Base-by-base conservation (phyloP, 2,797 vertebrate species). In the Carapus acus region DNA sequence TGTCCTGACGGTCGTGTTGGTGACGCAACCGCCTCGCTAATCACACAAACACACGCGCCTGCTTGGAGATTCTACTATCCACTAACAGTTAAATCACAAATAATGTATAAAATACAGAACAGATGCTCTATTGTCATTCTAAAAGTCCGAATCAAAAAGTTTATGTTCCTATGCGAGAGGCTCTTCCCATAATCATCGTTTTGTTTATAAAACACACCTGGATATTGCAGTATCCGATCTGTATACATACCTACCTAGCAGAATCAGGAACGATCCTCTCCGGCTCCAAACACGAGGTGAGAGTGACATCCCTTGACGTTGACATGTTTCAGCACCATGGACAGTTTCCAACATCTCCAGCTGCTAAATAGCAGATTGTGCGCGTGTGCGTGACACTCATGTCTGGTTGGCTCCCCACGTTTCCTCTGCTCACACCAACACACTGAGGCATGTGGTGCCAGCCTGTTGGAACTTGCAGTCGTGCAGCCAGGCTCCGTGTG, bases 271-370 rank as follows among this genome's bases (percentile, higher is more conserved):
- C n/a, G n/a, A n/a, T n/a, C n/a, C n/a, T n/a, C n/a, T n/a, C n/a
- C n/a, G n/a, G n/a, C n/a, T n/a, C n/a, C n/a, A n/a, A n/a, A n/a
- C n/a, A n/a, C n/a, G 37, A 34, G 56, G 49, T 52, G 69, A 42
- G 38, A 44, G 52, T 64, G 50, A 50, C 65, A 52, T 57, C 55
- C 58, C 34, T 27, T 9, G 61, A 56, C 45, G 40, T 27, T 19
- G 37, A 63, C 46, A 50, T 27, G 27, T 74, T 86, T 83, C 85
- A 83, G 80, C 57, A 83, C 83, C 83, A 79, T 50, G 77, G 85
- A 87, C 76, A 82, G 80, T 64, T 73, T 74, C 66, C 49, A 75
- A 59, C 59, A 42, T 27, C 54, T 57, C 59, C 47, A 31, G 56
- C 77, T 68, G 76, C 70, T 77, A 75, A 74, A 47, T 73, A 70